A percentile compares a stretch with the other conserved stretches of the same genome.
phyloP scores from a whole-genome alignment of 1,140 invertebrate species.

The Sycophaga agraensis region DNA sequence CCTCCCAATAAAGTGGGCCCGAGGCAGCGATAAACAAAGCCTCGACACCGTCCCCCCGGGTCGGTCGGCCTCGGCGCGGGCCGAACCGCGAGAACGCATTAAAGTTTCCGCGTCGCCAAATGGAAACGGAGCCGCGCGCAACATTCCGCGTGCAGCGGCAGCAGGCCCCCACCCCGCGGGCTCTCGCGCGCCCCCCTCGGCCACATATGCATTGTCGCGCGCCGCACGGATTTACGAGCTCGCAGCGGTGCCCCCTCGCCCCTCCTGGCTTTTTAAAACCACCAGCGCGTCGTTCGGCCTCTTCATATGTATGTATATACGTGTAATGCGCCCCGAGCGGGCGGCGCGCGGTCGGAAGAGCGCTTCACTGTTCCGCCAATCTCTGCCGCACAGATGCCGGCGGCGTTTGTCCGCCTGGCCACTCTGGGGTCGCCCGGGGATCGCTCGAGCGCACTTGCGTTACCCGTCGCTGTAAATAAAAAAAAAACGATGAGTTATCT shows the following conservation, averaged over 20 bases:
- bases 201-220: neutral
- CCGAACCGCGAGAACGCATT: slow-evolving; percentile 28
- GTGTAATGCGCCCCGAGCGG: too few relatives aligned
- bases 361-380: too few relatives aligned
- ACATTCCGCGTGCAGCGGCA: neutral
- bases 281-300: too few relatives aligned
- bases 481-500: too few relatives aligned
- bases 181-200: neutral
- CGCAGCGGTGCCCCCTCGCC: neutral
- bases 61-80: neutral
- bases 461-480: too few relatives aligned
- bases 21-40: slow-evolving; percentile 24
- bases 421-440: too few relatives aligned
- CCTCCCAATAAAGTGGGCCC: slow-evolving; percentile 22
- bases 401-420: too few relatives aligned
- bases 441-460: too few relatives aligned
- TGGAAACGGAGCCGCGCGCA: slow-evolving; percentile 17
- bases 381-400: too few relatives aligned
- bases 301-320: too few relatives aligned
- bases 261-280: too few relatives aligned
- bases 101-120: slow-evolving; percentile 19
- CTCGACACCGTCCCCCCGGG: neutral
- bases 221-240: slow-evolving; percentile 14
- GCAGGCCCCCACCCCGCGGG: neutral
- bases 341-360: too few relatives aligned